Evolutionary conservation across 1,140 invertebrate species (phyloP).

Genomic region (Manduca sexta): DNA sequence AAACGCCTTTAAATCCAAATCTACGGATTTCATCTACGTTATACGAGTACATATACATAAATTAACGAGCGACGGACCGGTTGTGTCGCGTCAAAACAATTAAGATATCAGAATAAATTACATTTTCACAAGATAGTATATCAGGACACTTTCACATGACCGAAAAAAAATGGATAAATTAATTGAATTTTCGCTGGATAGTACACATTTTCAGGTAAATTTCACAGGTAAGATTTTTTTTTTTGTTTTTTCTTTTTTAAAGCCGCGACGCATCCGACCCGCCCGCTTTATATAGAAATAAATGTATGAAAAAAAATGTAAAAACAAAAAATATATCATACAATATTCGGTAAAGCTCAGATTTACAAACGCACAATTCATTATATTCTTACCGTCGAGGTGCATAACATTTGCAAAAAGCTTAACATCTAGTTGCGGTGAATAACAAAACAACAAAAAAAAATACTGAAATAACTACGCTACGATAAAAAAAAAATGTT

Average conservation of each 20-base stretch:
- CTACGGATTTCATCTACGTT: slow-evolving; percentile 41
- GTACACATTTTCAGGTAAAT: too few relatives aligned
- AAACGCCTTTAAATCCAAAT: slow-evolving; percentile 41
- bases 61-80: too few relatives aligned
- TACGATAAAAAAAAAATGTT: slow-evolving; percentile 34
- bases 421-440: slow-evolving; percentile 44
- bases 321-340: neutral
- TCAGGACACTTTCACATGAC: too few relatives aligned
- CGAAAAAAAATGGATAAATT: too few relatives aligned
- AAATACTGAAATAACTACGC: slow-evolving; percentile 49
- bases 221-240: too few relatives aligned
- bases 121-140: too few relatives aligned
- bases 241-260: too few relatives aligned
- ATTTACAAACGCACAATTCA: slow-evolving; percentile 23
- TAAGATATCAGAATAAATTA: too few relatives aligned
- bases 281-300: neutral
- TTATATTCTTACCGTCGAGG: slow-evolving; percentile 35
- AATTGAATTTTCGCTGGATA: too few relatives aligned
- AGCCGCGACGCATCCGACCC: too few relatives aligned
- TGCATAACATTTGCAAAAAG: slow-evolving; percentile 39
- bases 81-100: too few relatives aligned
- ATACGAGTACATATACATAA: slow-evolving; percentile 65
- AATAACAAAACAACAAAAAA: slow-evolving; percentile 8
- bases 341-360: slow-evolving; percentile 1
- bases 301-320: neutral